A percentile compares a stretch with the other conserved stretches of the same genome.
These are phyloP conservation scores for Diplosoma virens DNA, from an alignment of 23 tunicate species.

Conservation along the genomic window DNA sequence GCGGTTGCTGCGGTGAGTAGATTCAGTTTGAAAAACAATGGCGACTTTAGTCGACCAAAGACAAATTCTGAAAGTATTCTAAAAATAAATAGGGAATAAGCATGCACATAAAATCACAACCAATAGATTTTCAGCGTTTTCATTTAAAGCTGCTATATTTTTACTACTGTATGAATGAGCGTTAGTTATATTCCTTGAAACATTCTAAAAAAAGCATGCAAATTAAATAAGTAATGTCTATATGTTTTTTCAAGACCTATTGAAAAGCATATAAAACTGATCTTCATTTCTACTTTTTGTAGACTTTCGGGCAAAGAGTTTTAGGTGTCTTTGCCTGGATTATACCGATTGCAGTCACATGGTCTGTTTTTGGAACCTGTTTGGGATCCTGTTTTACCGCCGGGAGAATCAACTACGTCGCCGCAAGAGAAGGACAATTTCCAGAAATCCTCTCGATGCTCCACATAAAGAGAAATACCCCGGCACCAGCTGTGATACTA, in stretches of 20 bases:
- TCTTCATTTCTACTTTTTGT: neutral
- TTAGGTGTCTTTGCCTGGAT: constrained; percentile 58
- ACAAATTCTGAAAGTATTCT: too few species aligned
- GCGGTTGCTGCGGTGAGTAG: constrained; percentile 58
- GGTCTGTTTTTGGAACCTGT: constrained; percentile 84
- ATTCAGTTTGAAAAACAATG: neutral
- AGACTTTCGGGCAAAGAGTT: constrained; percentile 58
- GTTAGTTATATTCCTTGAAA: too few species aligned
- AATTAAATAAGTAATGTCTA: too few species aligned
- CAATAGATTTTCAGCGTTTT: too few species aligned
- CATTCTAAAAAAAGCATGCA: too few species aligned
- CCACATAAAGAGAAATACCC: constrained; percentile 58
- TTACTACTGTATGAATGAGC: too few species aligned
- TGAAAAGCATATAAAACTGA: too few species aligned
- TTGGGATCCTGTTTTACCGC: constrained; percentile 86
- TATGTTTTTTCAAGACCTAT: too few species aligned
- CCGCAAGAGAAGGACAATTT: constrained; percentile 79
- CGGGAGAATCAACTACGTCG: constrained; percentile 68
- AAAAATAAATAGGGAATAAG: too few species aligned
- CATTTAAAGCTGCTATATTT: too few species aligned
- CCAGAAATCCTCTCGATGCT: constrained; percentile 63
- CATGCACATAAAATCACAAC: too few species aligned
- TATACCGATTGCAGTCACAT: constrained; percentile 66
- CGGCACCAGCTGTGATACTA: constrained; percentile 75
- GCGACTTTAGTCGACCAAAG: neutral